Evolutionary conservation across 2,113 vertebrate genomes (phyloP).

Genomic region (Porphyrio hochstetteri): DNA sequence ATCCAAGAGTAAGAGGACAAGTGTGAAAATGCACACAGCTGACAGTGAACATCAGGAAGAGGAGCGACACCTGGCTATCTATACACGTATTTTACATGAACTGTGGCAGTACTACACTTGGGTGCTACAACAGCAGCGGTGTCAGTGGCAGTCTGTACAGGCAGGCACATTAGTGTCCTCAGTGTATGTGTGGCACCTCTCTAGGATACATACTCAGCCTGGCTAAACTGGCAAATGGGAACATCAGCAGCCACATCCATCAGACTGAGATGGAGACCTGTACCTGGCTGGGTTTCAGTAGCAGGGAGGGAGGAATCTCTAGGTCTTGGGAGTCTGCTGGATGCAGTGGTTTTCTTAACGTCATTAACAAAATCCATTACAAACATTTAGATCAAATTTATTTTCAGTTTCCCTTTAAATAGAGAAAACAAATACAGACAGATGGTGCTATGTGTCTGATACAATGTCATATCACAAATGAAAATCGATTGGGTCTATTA

Average conservation of each 20-base stretch:
- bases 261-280: not conserved
- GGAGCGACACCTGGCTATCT: not conserved
- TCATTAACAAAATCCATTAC: not conserved
- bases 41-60: not conserved
- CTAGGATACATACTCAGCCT: not conserved
- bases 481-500: not conserved
- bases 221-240: not conserved
- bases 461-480: not conserved
- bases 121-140: not conserved
- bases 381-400: not conserved
- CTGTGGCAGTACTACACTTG: rapidly evolving
- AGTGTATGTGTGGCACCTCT: not conserved
- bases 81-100: not conserved
- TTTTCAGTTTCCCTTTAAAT: not conserved
- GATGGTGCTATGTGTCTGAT: not conserved
- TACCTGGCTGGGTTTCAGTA: not conserved
- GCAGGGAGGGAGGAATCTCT: not conserved
- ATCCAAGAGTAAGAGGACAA: not conserved
- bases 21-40: rapidly evolving
- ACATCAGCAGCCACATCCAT: not conserved
- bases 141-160: rapidly evolving
- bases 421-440: not conserved
- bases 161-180: not conserved
- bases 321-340: not conserved
- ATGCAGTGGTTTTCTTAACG: not conserved